A percentile compares a stretch with the other conserved stretches of the same genome.
Conservation (phyloP, 2,888 invertebrate genomes). For the Drosophila birchii region DNA sequence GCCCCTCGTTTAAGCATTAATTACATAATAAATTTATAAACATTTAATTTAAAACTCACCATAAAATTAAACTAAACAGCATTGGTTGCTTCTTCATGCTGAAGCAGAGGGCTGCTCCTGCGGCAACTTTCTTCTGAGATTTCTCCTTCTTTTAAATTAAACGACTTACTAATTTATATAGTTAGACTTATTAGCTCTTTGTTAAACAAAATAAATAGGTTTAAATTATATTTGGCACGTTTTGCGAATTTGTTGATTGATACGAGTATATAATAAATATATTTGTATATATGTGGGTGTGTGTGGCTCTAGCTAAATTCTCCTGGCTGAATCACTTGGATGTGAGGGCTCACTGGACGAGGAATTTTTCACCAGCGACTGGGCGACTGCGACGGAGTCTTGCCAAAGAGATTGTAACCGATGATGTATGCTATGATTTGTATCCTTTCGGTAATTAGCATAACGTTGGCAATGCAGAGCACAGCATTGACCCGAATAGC, state of each 20-base stretch:
- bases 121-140: slow-evolving; percentile 34
- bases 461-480: slow-evolving; percentile 78
- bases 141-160: slow-evolving; percentile 54
- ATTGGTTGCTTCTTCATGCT: slow-evolving; percentile 75
- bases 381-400: slow-evolving; percentile 50
- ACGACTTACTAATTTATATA: slow-evolving; percentile 77
- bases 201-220: slow-evolving; percentile 74
- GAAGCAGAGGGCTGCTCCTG: slow-evolving; percentile 54
- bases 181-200: slow-evolving; percentile 78
- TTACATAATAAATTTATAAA: too few relatives aligned
- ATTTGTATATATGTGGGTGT: slow-evolving; percentile 30
- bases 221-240: slow-evolving; percentile 79
- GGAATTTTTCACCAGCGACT: slow-evolving; percentile 39
- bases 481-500: slow-evolving; percentile 75
- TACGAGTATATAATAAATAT: slow-evolving; percentile 43
- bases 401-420: slow-evolving; percentile 84
- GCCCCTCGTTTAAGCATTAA: too few relatives aligned
- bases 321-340: slow-evolving; percentile 26
- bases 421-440: slow-evolving; percentile 82
- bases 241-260: slow-evolving; percentile 72
- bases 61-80: slow-evolving; percentile 79
- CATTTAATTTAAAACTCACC: slow-evolving; percentile 69
- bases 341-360: slow-evolving; percentile 47
- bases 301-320: slow-evolving; percentile 23
- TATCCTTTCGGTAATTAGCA: slow-evolving; percentile 83